A percentile compares a stretch with the other conserved stretches of the same genome.
These are phyloP conservation scores for Auanema freiburgensis DNA, from an alignment of 2,888 invertebrate genomes.

Conservation along the genomic window DNA sequence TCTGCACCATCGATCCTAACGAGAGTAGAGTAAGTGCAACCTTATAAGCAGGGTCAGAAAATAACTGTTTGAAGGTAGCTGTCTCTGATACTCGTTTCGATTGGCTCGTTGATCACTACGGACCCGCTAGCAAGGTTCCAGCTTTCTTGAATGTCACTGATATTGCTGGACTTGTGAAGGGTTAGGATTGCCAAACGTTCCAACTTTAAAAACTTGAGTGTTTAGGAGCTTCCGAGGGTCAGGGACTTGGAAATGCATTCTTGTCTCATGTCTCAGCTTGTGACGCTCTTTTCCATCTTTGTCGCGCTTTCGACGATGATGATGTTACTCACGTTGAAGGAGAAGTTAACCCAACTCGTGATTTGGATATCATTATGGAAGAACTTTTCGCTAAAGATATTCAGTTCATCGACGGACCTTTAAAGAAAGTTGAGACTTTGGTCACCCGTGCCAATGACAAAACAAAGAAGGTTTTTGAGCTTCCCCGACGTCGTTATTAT, in stretches of 20 bases:
- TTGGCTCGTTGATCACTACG: constrained; percentile 87
- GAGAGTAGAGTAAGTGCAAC: constrained; percentile 72
- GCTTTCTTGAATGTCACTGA: constrained; percentile 96
- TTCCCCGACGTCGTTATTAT: background rate
- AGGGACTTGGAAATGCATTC: constrained; percentile 97
- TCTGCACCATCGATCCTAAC: constrained; percentile 99
- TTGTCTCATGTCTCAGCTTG: constrained; percentile 97
- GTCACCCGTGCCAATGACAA: constrained; percentile 82
- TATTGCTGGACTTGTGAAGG: constrained; percentile 96
- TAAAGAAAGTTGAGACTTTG: constrained; percentile 85
- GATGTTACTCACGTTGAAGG: constrained; percentile 98
- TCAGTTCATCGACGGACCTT: constrained; percentile 79
- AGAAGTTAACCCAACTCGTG: constrained; percentile 93
- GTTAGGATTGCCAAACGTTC: constrained; percentile 65
- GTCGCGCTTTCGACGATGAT: constrained; percentile 93
- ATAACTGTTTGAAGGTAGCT: constrained; percentile 76
- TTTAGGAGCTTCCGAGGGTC: constrained; percentile 83
- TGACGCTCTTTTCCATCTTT: constrained; percentile 94
- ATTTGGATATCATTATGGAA: constrained; percentile 92
- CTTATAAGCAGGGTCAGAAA: background rate
- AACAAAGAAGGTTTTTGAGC: constrained; percentile 76
- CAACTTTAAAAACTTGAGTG: background rate
- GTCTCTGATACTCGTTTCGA: constrained; percentile 93
- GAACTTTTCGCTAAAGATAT: constrained; percentile 89
- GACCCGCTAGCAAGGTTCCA: constrained; percentile 86